Percentiles rank a stretch among this genome's conserved stretches.
Evolutionary conservation across 92 coral and sea anemone species (phyloP).

Genomic region (Heteractis magnifica): DNA sequence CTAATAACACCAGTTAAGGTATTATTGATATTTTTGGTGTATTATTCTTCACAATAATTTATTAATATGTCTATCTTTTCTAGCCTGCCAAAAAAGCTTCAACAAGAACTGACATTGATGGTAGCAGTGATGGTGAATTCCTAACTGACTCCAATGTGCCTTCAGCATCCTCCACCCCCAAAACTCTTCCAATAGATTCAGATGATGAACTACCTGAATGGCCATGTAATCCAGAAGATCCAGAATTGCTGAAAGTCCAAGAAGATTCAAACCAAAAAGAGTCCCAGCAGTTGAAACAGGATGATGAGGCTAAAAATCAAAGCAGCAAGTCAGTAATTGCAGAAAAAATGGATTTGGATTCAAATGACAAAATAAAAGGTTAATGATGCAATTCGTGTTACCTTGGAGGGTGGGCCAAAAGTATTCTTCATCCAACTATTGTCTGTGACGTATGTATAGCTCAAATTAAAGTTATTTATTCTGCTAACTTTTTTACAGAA

Average conservation of each 20-base stretch:
- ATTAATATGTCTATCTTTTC: neutral
- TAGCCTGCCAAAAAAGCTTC: neutral
- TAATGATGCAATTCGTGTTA: neutral
- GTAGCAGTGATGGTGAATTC: constrained; percentile 1
- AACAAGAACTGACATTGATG: neutral
- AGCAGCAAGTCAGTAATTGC: neutral
- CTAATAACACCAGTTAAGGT: neutral
- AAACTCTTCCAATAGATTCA: neutral
- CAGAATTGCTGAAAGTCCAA: neutral
- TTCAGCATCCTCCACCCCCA: neutral
- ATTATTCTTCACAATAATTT: neutral
- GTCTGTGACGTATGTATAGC: neutral
- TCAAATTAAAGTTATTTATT: neutral
- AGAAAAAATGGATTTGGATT: neutral
- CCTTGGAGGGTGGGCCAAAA: neutral
- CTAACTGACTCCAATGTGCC: neutral
- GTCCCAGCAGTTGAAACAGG: no score
- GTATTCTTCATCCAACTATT: no score
- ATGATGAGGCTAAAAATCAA: neutral
- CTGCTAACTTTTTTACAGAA: neutral
- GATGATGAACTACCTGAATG: neutral
- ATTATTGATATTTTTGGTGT: neutral
- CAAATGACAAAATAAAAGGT: constrained; percentile 1
- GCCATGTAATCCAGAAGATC: neutral
- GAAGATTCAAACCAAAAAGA: neutral